Evolutionary conservation across 2,888 invertebrate species (phyloP).

Genomic region (Himalopsyche kuldschensis): DNA sequence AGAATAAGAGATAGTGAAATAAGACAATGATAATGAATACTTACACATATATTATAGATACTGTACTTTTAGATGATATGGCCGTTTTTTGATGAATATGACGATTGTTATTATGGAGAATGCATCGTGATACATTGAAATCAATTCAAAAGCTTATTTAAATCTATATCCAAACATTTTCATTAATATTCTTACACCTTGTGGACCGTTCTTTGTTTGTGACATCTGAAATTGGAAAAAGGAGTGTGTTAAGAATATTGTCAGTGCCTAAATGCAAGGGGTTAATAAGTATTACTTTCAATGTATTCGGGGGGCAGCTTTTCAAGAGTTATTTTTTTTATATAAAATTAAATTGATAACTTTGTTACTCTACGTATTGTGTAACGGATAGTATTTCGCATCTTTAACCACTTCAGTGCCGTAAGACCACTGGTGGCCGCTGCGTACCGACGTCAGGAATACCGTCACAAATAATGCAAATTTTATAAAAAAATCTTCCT

Average conservation of each 20-base stretch:
- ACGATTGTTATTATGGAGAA: background rate
- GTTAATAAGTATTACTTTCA: no score
- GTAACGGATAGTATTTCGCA: no score
- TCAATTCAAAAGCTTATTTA: background rate
- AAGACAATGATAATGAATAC: background rate
- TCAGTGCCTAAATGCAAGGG: no score
- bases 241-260: background rate
- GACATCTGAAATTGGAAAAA: slow-evolving; percentile 26
- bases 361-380: no score
- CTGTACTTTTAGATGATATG: slow-evolving; percentile 14
- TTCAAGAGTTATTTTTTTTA: no score
- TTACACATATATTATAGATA: background rate
- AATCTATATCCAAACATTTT: background rate
- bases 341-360: no score
- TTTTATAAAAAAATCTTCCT: no score
- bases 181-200: slow-evolving; percentile 30
- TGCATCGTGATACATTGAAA: background rate
- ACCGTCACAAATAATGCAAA: no score
- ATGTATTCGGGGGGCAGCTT: no score
- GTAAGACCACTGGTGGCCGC: no score
- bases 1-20: background rate
- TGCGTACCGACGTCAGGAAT: no score
- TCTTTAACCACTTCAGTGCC: no score
- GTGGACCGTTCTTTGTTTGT: slow-evolving; percentile 33
- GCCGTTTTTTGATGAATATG: background rate